Evolutionary conservation across 2,888 invertebrate species (phyloP).

Genomic region (Ophion slaviceki): DNA sequence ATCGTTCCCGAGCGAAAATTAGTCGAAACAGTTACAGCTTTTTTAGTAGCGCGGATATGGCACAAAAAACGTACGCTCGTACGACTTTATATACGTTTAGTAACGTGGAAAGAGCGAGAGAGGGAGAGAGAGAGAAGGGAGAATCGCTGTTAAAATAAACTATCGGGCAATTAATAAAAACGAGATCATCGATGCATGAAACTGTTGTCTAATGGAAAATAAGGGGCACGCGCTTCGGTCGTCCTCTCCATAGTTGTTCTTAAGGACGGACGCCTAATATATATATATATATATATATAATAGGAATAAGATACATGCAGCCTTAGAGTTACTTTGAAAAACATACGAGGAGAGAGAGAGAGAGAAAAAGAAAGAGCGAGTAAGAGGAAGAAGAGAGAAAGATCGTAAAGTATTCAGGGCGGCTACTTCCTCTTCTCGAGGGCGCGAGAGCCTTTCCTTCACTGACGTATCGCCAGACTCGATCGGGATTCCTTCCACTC

Average conservation of each 20-base stretch:
- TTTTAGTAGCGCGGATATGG: neutral
- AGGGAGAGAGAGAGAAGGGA: constrained; percentile 17
- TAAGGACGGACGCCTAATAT: too few relatives aligned
- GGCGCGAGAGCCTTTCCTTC: constrained; percentile 31
- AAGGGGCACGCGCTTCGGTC: constrained; percentile 35
- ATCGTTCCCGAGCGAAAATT: constrained; percentile 49
- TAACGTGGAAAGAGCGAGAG: neutral
- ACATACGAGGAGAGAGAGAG: neutral
- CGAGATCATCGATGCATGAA: constrained; percentile 54
- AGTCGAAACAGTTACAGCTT: constrained; percentile 38
- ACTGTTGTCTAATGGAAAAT: constrained; percentile 56
- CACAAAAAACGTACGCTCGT: neutral
- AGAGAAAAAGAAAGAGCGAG: too few relatives aligned
- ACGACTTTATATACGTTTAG: neutral
- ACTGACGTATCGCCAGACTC: constrained; percentile 51
- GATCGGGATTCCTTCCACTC: constrained; percentile 61
- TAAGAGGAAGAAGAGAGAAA: neutral
- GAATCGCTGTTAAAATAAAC: constrained; percentile 44
- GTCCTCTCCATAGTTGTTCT: constrained; percentile 7
- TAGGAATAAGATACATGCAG: neutral
- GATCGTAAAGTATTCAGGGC: constrained; percentile 54
- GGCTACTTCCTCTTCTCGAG: constrained; percentile 47
- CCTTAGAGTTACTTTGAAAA: neutral
- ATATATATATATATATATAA: neutral
- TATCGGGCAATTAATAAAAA: constrained; percentile 53